Evolutionary conservation across 1,140 invertebrate genomes (phyloP), one percentile per base, ranked within the genome.

Genomic region (Zophobas morio): DNA sequence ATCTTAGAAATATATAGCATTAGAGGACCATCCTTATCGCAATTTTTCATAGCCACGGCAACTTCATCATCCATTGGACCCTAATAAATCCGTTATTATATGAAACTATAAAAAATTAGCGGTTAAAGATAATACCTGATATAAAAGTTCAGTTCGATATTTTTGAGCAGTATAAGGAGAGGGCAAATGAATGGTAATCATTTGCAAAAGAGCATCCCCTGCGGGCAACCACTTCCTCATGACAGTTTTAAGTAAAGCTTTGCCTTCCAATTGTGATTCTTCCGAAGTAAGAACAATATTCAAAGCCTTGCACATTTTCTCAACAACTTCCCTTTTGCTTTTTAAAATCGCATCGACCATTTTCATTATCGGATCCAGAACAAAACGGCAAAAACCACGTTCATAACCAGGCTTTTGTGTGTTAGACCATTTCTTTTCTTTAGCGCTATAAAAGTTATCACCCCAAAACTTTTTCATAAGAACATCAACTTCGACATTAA

Each of bases 1-100:
- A 99, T 99, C 90, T 99, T 99, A 34, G 98, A 99, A 79, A 99
- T 92, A 91, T 99, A 99, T 98, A 99, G 99, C 98, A 99, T 99
- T 36, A 99, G 90, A 33, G 97, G 98, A 80, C 93, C 99, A 82
- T 98, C 94, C 2, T 97, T 94, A 88, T 99, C 96, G 87, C 98
- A 99, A 84, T 88, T 95, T 92, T 97, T 90, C 76, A 89, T 86
- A 76, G 94, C 96, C 81, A 97, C 82, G 84, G 97, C 98, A 81
- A 96, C 97, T 84, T 98, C 96, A 88, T 99, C 99, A 87, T 99
- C 98, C 82, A 93, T 93, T 72, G 98, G 98, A 88, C 96, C n/a
- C n/a, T n/a, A n/a, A n/a, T n/a, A n/a, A n/a, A n/a, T n/a, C n/a
- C n/a, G n/a, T n/a, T n/a, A n/a, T n/a, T n/a, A n/a, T n/a, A n/a